These are phyloP conservation scores for Lepidurus arcticus DNA, from an alignment of 1,140 invertebrate species.

Conservation along the genomic window DNA sequence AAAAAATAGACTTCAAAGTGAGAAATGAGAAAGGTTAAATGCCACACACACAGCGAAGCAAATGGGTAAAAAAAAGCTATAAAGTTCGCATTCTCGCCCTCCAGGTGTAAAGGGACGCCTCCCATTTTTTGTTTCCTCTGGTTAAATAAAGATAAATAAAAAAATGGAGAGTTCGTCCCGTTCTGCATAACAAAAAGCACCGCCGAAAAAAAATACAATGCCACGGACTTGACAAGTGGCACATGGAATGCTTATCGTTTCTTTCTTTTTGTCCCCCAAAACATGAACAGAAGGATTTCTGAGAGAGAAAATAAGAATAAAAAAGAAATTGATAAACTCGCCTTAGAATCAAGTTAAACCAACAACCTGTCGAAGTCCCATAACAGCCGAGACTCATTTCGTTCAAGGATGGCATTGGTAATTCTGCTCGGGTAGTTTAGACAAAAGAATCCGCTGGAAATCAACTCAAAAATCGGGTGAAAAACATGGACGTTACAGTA, in stretches of 20 bases:
- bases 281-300: neutral
- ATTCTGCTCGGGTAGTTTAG: too few species aligned
- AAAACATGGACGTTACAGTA: too few species aligned
- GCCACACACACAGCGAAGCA: neutral
- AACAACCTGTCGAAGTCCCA: neutral
- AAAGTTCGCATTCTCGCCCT: neutral
- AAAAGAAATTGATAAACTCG: neutral
- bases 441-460: too few species aligned
- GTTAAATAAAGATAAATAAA: neutral
- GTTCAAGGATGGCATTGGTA: too few species aligned
- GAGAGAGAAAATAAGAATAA: neutral
- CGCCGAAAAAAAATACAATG: neutral
- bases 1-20: neutral
- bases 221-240: conserved; percentile 1
- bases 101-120: neutral
- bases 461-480: too few species aligned
- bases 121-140: neutral
- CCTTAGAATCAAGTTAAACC: neutral
- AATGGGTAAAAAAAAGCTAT: neutral
- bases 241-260: neutral
- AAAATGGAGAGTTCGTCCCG: neutral
- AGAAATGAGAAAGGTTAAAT: neutral
- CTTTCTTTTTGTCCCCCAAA: neutral
- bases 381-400: neutral
- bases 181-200: neutral